These are phyloP conservation scores for Phallusia fumigata DNA, from an alignment of 23 tunicate genomes.

Conservation along the genomic window DNA sequence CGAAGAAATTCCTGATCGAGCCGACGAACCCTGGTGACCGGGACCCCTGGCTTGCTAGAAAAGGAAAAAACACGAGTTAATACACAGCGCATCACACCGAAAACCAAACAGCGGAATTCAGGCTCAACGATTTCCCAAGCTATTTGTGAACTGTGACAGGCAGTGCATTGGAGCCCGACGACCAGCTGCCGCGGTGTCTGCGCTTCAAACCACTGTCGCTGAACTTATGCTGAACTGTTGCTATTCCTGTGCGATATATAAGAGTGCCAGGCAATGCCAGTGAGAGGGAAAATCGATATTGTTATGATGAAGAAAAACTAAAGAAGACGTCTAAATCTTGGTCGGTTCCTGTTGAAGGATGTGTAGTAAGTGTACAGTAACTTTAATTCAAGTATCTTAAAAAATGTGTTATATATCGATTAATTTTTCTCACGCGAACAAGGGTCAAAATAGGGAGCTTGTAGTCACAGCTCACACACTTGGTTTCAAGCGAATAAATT, in stretches of 20 bases:
- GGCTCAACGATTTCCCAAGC: background rate
- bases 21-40: conserved; percentile 30
- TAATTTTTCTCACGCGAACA: too few species aligned
- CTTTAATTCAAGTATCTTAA: too few species aligned
- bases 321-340: too few species aligned
- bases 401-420: too few species aligned
- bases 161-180: background rate
- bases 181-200: conserved; percentile 6
- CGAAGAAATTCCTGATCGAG: conserved; percentile 24
- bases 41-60: background rate
- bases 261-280: too few species aligned
- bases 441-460: too few species aligned
- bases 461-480: background rate
- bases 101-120: background rate
- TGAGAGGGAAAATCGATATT: too few species aligned
- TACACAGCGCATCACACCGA: background rate
- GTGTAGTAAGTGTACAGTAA: too few species aligned
- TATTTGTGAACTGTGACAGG: background rate
- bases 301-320: too few species aligned
- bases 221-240: background rate
- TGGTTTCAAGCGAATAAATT: background rate
- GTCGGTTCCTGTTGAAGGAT: too few species aligned
- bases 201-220: background rate
- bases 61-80: too few species aligned
- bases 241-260: background rate